Conservation (phyloP, 2,888 invertebrate genomes). For the Anaspis maculata region DNA sequence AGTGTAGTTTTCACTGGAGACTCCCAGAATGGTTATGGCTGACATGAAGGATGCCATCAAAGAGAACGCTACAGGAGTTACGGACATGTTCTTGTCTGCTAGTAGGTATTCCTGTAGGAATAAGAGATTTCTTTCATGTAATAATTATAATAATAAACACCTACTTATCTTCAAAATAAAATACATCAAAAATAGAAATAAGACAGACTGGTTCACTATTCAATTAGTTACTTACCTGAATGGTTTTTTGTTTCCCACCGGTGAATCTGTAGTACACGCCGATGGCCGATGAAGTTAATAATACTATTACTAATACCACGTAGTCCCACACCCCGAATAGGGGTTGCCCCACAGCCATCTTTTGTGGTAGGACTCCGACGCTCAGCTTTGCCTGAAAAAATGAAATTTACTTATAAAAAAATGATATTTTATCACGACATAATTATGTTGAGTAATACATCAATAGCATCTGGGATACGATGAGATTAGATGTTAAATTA, state of each 20-base stretch:
- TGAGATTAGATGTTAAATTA: no score
- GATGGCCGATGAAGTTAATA: slow-evolving; percentile 64
- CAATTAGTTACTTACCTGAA: slow-evolving; percentile 49
- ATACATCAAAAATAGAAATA: not conserved
- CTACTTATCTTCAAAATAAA: slow-evolving; percentile 1
- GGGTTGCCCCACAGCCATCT: slow-evolving; percentile 8
- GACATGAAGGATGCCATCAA: slow-evolving; percentile 94
- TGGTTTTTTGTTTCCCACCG: slow-evolving; percentile 78
- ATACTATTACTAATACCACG: slow-evolving; percentile 60
- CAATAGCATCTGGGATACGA: no score
- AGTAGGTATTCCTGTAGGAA: slow-evolving; percentile 66
- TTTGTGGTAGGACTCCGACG: no score
- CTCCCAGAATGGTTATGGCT: slow-evolving; percentile 80
- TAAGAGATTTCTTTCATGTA: no score
- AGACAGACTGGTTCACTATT: not conserved
- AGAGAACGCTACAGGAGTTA: slow-evolving; percentile 76
- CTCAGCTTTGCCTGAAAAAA: no score
- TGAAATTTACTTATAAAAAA: no score
- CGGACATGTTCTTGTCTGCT: slow-evolving; percentile 73
- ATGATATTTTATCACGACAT: no score
- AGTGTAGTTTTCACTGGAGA: slow-evolving; percentile 79
- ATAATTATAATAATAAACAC: not conserved
- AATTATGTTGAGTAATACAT: no score
- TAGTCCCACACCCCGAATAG: slow-evolving; percentile 65
- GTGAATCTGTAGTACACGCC: slow-evolving; percentile 80